Percentiles rank a stretch among this genome's conserved stretches.
These are phyloP conservation scores for Apodemus agrarius DNA, from an alignment of 2,797 vertebrate species.

Conservation along the genomic window DNA sequence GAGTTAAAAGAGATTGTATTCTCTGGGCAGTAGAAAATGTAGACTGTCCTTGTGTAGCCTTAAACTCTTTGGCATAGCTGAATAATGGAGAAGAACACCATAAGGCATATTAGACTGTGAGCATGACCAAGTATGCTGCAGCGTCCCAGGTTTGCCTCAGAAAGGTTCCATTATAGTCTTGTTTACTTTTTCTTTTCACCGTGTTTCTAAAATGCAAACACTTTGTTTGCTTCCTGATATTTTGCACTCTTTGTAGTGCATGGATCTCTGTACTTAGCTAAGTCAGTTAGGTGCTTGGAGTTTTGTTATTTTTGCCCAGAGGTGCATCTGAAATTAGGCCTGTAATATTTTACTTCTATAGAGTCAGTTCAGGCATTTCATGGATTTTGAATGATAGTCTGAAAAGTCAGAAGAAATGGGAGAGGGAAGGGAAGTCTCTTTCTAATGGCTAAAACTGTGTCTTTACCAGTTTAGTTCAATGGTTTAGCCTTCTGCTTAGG, in stretches of 20 bases:
- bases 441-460: background rate
- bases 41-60: background rate
- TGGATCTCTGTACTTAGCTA: background rate
- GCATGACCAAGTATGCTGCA: background rate
- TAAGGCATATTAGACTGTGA: fast-evolving
- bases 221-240: background rate
- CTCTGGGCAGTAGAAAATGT: background rate
- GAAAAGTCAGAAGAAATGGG: background rate
- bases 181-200: background rate
- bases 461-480: background rate
- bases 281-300: background rate
- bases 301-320: background rate
- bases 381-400: background rate
- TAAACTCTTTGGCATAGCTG: fast-evolving
- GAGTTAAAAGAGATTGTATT: no score
- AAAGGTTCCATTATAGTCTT: background rate
- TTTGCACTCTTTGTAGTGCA: background rate
- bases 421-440: background rate
- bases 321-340: background rate
- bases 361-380: background rate
- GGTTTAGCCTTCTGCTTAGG: background rate
- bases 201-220: background rate
- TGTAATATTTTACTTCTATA: background rate
- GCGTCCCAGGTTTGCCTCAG: background rate
- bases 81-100: background rate